Percentiles rank a stretch among this genome's conserved stretches.
Conservation (phyloP, 2,888 invertebrate species). For the Microplitis manilae region DNA sequence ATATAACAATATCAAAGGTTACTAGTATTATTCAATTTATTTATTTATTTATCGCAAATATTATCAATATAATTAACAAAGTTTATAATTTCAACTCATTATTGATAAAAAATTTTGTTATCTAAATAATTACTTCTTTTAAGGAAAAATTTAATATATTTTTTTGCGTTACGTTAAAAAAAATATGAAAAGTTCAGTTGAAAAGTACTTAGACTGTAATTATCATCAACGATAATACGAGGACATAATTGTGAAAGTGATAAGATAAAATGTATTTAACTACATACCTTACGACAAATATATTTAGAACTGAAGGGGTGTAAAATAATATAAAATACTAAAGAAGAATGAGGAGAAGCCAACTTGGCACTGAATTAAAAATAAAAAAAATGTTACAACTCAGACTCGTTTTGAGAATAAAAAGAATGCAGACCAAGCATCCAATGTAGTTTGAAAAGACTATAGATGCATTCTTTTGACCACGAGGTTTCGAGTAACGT, state of each 20-base stretch:
- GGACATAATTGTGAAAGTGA: background rate
- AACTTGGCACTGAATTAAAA: constrained; percentile 34
- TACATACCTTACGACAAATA: constrained; percentile 3
- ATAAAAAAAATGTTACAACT: background rate
- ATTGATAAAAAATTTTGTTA: no score
- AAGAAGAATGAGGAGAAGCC: background rate
- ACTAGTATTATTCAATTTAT: background rate
- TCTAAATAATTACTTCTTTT: no score
- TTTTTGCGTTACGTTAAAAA: no score
- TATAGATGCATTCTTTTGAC: constrained; percentile 36
- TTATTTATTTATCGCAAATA: background rate
- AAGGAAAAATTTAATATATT: no score
- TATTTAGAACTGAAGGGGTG: background rate
- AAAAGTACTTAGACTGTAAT: background rate
- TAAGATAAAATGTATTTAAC: background rate
- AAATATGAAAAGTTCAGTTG: no score
- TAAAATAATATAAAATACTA: background rate
- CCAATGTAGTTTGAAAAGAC: constrained; percentile 36
- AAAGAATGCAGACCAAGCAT: constrained; percentile 29
- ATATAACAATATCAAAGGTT: background rate
- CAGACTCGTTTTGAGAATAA: constrained; percentile 24
- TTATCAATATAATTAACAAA: no score
- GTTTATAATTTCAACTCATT: no score
- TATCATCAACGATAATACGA: background rate
- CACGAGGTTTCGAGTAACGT: constrained; percentile 39